Base-by-base conservation (phyloP, 1,140 invertebrate genomes). In the Lasioglossum albipes region DNA sequence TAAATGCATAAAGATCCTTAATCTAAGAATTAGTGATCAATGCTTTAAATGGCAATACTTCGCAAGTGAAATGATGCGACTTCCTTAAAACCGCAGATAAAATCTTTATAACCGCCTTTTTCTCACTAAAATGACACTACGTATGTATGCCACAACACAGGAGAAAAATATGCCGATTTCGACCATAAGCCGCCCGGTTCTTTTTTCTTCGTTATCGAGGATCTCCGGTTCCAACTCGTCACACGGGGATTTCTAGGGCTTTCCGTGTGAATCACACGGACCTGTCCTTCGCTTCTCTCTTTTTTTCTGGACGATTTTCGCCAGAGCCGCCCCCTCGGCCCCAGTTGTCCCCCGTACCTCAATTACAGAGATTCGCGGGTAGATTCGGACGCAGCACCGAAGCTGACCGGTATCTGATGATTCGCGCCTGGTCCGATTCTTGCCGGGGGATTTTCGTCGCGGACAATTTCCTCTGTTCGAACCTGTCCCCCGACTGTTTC, bases 311-410 rank as follows among this genome's bases (percentile, higher is more conserved):
- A 16, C 52, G 31, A n/a, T 61, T 69, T 49, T 31, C 52, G 74
- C 13, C n/a, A 22, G 36, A 36, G 41, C 20, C 64, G 54, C 52
- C 27, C 4, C 22, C 6, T 57, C 20, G 41, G 22, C 16, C 22
- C 18, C 16, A 6, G 36, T 65, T 22, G n/a, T 52, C 59, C 36
- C 27, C 27, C 5, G 12, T 27, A 73, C 66, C 69, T 67, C 77
- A 61, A 83, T 83, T 72, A 72, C 80, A 77, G 49, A 80, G 81
- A 80, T 83, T 31, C 81, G 65, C 70, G 65, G 42, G 10, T 31
- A 57, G 76, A 72, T 82, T 71, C 45, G 36, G 10, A 5, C 6
- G 22, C 65, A 7, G 13, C 16, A 18, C 41, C 36, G 7, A 54
- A 64, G 59, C 67, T 62, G n/a, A 31, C 70, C 64, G 66, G 31